Evolutionary conservation across 2,888 invertebrate species (phyloP).

Genomic region (Norana najaformis): DNA sequence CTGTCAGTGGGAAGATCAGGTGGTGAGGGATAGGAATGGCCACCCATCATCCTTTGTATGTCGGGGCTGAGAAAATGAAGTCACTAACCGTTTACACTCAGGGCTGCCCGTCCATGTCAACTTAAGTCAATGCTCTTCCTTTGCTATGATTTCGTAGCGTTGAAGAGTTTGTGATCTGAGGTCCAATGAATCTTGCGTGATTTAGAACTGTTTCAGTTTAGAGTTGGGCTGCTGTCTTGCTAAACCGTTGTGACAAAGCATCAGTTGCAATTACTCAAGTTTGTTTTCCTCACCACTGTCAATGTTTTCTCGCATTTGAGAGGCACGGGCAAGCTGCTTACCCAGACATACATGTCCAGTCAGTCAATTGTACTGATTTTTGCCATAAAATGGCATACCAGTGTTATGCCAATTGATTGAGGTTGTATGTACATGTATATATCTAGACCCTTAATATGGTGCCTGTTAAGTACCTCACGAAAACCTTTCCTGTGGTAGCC

Average conservation of each 20-base stretch:
- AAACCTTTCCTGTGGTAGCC: no score
- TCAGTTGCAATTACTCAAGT: background rate
- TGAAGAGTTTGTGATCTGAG: background rate
- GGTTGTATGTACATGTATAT: no score
- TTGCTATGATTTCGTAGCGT: no score
- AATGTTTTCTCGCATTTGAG: background rate
- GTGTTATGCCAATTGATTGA: background rate
- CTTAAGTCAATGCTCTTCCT: no score
- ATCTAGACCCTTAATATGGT: no score
- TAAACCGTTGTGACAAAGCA: no score
- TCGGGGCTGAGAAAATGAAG: background rate
- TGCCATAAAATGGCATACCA: background rate
- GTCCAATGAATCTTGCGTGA: background rate
- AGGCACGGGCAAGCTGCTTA: background rate
- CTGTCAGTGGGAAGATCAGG: constrained; percentile 1
- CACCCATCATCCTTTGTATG: background rate
- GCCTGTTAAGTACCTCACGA: no score
- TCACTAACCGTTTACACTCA: background rate
- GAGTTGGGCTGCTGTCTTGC: background rate
- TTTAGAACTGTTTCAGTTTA: background rate
- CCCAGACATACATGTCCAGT: background rate
- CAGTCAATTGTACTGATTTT: background rate
- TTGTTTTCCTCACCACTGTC: background rate
- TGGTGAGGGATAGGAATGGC: background rate
- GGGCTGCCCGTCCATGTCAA: background rate